Evolutionary conservation across 2,888 invertebrate genomes (phyloP).

Genomic region (Flexamia atlantica): DNA sequence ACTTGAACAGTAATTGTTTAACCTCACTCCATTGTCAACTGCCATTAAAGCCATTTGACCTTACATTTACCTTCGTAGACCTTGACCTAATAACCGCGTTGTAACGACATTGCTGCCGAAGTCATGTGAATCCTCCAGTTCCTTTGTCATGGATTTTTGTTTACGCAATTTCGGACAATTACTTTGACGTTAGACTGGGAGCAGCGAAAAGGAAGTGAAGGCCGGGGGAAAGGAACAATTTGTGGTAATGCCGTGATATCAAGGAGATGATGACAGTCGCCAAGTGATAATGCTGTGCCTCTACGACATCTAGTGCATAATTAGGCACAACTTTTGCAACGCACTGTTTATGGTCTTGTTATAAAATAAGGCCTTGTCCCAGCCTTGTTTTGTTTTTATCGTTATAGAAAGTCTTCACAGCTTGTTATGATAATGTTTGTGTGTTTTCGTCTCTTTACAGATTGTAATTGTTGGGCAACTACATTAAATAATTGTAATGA

Average conservation of each 20-base stretch:
- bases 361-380: neutral
- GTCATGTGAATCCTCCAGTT: neutral
- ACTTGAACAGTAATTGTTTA: neutral
- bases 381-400: neutral
- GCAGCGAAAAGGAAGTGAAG: neutral
- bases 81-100: constrained; percentile 1
- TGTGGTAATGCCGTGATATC: constrained; percentile 11
- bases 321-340: constrained; percentile 7
- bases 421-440: neutral
- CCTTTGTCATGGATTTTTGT: constrained; percentile 24
- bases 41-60: neutral
- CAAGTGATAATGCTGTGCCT: neutral
- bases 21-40: neutral
- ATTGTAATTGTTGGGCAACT: too few species aligned
- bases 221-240: constrained; percentile 23
- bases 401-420: neutral
- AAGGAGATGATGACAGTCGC: constrained; percentile 12
- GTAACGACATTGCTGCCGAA: neutral
- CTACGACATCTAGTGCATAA: constrained; percentile 4
- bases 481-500: too few species aligned
- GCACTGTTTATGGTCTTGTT: neutral
- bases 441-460: too few species aligned
- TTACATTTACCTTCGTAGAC: constrained; percentile 1
- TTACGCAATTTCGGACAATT: constrained; percentile 31
- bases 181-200: neutral